Percentiles rank a stretch among this genome's conserved stretches.
Conservation (phyloP, 2,797 vertebrate species). For the Semotilus atromaculatus region DNA sequence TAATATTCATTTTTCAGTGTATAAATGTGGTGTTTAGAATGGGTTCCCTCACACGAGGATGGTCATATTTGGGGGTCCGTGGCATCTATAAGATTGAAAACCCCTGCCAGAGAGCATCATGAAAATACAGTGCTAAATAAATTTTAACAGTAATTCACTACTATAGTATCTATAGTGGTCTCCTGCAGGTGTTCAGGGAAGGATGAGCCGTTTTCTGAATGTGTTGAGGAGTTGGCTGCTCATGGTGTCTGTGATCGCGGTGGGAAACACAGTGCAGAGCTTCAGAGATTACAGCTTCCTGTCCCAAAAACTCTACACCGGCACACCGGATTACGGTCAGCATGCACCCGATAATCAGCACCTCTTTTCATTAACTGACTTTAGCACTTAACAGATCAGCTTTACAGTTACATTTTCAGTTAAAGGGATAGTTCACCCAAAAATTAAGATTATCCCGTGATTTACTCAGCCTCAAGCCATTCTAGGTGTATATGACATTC, state of each 20-base stretch:
- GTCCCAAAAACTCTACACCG: constrained; percentile 94
- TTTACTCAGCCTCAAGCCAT: too few relatives aligned
- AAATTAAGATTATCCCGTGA: too few relatives aligned
- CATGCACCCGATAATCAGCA: constrained; percentile 25
- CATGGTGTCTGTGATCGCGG: constrained; percentile 92
- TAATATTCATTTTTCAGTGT: fast-evolving
- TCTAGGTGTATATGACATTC: too few relatives aligned
- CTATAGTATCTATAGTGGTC: not conserved
- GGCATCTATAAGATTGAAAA: too few relatives aligned
- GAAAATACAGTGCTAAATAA: not conserved
- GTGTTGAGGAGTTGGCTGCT: constrained; percentile 94
- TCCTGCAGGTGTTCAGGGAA: constrained; percentile 54
- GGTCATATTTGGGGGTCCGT: too few relatives aligned
- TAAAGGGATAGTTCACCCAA: too few relatives aligned
- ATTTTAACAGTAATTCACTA: not conserved
- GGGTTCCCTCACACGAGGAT: too few relatives aligned
- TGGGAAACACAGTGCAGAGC: constrained; percentile 93
- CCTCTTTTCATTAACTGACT: not conserved
- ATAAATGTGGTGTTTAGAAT: not conserved
- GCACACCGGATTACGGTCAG: constrained; percentile 88
- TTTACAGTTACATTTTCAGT: not conserved
- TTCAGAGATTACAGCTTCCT: constrained; percentile 95
- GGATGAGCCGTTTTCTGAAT: constrained; percentile 92
- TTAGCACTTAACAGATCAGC: too few relatives aligned
- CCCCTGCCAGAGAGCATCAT: too few relatives aligned